These are phyloP conservation scores for Gymnogyps californianus DNA, from an alignment of 2,113 vertebrate species.

Conservation along the genomic window DNA sequence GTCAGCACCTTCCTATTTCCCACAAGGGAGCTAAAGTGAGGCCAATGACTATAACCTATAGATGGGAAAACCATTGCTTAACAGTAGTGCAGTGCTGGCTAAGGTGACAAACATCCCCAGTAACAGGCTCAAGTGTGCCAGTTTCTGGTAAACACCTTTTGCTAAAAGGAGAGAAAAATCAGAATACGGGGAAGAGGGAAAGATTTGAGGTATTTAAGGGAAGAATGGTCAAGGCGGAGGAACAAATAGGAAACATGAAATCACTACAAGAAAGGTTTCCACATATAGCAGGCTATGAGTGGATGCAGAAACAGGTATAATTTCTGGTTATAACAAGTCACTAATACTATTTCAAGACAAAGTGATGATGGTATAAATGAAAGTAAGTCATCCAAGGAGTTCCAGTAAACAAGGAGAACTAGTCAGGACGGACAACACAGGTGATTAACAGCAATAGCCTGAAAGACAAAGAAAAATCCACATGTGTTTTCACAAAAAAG, in stretches of 20 bases:
- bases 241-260: neutral
- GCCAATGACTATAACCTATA: neutral
- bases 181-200: neutral
- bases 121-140: neutral
- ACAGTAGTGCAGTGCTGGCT: neutral
- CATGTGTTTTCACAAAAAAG: neutral
- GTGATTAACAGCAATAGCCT: neutral
- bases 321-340: neutral
- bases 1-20: neutral
- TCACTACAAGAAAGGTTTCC: neutral
- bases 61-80: neutral
- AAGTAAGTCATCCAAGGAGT: neutral
- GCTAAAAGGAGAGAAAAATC: neutral
- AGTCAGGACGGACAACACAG: neutral
- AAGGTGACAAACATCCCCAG: neutral
- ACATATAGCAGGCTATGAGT: neutral
- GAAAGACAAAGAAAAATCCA: neutral
- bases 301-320: neutral
- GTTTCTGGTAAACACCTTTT: neutral
- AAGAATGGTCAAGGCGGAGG: neutral
- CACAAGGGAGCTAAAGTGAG: neutral
- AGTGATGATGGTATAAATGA: neutral
- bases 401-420: neutral
- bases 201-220: neutral
- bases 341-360: constrained; percentile 3